Conservation (phyloP, 2,888 invertebrate species). For the Molorchus minor region DNA sequence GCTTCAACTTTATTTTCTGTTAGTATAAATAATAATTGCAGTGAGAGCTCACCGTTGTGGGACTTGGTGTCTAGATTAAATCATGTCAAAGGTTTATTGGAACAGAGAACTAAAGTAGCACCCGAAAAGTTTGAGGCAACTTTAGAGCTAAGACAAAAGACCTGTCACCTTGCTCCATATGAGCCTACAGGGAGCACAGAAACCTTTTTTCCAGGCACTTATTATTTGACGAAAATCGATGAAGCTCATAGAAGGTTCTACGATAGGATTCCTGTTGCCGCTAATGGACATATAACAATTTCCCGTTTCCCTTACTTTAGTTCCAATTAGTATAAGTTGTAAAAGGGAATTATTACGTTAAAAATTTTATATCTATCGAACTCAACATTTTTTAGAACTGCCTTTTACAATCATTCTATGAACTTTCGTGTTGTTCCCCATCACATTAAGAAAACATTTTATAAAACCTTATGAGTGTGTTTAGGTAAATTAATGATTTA, state of each 20-base stretch:
- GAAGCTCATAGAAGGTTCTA: slow-evolving; percentile 88
- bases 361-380: no score
- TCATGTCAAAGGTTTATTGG: slow-evolving; percentile 73
- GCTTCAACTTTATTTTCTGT: slow-evolving; percentile 95
- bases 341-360: no score
- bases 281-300: slow-evolving; percentile 56
- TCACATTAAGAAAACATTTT: no score
- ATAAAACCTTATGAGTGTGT: no score
- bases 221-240: slow-evolving; percentile 86
- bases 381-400: no score
- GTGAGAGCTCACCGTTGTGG: slow-evolving; percentile 65
- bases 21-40: slow-evolving; percentile 74
- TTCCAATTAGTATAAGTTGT: no score
- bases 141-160: slow-evolving; percentile 82
- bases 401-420: no score
- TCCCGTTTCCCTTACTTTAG: no score
- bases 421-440: no score
- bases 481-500: no score
- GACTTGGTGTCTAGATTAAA: slow-evolving; percentile 74
- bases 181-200: slow-evolving; percentile 77
- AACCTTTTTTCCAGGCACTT: slow-evolving; percentile 86
- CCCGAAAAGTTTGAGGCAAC: slow-evolving; percentile 81
- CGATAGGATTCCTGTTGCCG: slow-evolving; percentile 61
- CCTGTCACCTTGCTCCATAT: slow-evolving; percentile 89
- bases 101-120: slow-evolving; percentile 74